Evolutionary conservation across 2,113 vertebrate genomes (phyloP), one percentile per base, ranked within the genome.

Genomic region (Ochotona curzoniae): DNA sequence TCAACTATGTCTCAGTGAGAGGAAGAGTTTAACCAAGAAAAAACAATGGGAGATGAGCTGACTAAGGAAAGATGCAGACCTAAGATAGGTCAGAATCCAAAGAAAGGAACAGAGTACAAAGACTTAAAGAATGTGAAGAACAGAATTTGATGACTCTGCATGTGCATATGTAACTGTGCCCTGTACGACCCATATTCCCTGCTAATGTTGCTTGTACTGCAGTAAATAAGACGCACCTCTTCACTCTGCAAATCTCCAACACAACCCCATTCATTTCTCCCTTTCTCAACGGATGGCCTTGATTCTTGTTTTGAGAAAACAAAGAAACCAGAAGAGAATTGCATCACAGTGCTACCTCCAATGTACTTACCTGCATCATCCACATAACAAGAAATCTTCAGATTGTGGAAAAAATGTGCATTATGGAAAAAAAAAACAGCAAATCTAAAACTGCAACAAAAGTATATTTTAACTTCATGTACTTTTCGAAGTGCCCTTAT

Each of bases 321-420:
- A 91, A 73, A 78, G 89, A 12, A 83, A 83, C 78, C 54, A 54
- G 18, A 89, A 93, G 12, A 93, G 14, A 91, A 69, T 1, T 84
- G 80, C 57, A 49, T 71, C 30, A 82, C 28, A 85, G 12, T 86
- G 70, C 25, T 18, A 83, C 32, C 15, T 89, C 38, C 64, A 92
- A 71, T 67, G 81, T 28, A 47, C 51, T 11, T 73, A 57, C 47
- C 28, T 79, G 20, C 9, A 61, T 20, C 12, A 7, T 87, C 74
- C 60, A 86, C 35, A 78, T 51, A 57, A 57, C 17, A 17, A 57
- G 54, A 3, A 57, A 57, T 17, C 54, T 57, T 57, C 54, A 57
- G 54, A 15, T 57, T 57, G 18, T 57, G 18, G 54, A 57, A 57
- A 57, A 57, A 57, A 57, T 57, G 54, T 57, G 54, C 6, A 57